Evolutionary conservation across 2,113 vertebrate genomes (phyloP).

Genomic region (Oreochromis spilurus): DNA sequence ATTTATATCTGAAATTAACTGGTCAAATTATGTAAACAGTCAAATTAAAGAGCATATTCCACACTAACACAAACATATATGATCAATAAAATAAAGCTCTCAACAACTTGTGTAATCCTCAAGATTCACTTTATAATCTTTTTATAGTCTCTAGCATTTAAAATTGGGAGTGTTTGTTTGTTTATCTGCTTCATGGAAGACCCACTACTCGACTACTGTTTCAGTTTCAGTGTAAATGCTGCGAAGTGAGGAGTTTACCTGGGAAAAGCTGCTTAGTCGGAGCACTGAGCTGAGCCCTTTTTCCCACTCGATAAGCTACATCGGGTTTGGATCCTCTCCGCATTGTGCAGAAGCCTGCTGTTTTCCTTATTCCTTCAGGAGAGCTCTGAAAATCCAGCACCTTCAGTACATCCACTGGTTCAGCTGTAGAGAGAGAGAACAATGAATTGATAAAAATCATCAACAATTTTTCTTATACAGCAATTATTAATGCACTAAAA

Average conservation of each 20-base stretch:
- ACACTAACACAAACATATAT: background rate
- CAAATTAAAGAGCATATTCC: background rate
- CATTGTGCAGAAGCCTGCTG: conserved; percentile 86
- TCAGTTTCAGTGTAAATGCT: background rate
- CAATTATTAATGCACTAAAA: background rate
- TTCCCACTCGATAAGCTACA: conserved; percentile 87
- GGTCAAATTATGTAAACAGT: background rate
- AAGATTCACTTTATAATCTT: background rate
- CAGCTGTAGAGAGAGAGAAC: conserved; percentile 75
- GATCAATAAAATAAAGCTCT: background rate
- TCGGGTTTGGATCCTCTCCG: conserved; percentile 89
- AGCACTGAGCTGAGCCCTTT: conserved; percentile 88
- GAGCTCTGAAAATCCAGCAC: conserved; percentile 89
- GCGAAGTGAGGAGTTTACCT: conserved; percentile 67
- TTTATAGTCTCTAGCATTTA: background rate
- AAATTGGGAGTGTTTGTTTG: background rate
- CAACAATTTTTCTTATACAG: background rate
- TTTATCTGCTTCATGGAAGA: background rate
- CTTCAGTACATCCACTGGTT: conserved; percentile 92
- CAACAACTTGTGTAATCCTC: background rate
- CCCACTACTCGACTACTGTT: background rate
- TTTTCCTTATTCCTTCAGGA: conserved; percentile 89
- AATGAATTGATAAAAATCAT: background rate
- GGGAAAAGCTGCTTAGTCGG: conserved; percentile 93
- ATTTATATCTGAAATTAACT: background rate